Conservation (phyloP, 2,888 invertebrate genomes). For the Thereva nobilitata region DNA sequence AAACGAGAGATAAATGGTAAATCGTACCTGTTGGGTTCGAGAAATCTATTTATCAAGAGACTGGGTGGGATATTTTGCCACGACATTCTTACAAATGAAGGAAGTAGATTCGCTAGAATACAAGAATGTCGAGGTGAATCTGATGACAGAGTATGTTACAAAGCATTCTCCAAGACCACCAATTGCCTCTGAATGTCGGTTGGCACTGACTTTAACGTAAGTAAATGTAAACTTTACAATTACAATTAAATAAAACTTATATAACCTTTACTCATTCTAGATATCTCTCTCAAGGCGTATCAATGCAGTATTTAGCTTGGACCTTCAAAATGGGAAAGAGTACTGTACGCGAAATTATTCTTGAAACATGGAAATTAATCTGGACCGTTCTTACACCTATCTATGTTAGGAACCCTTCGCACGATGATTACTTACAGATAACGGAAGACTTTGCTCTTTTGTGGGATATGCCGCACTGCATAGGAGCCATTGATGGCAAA, state of each 20-base stretch:
- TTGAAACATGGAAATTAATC: slow-evolving; percentile 13
- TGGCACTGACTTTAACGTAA: slow-evolving; percentile 15
- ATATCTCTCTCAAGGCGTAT: slow-evolving; percentile 3
- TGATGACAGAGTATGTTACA: slow-evolving; percentile 11
- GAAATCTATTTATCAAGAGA: not conserved
- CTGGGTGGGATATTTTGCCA: slow-evolving; percentile 12
- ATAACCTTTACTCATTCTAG: not conserved
- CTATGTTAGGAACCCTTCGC: not conserved
- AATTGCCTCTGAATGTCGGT: slow-evolving; percentile 21
- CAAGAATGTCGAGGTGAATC: slow-evolving; percentile 21
- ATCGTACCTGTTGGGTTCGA: too few species aligned
- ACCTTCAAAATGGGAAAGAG: slow-evolving; percentile 9
- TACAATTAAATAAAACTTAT: too few species aligned
- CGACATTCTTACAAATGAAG: slow-evolving; percentile 12
- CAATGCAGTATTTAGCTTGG: not conserved
- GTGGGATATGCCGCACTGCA: slow-evolving; percentile 45
- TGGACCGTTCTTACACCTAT: slow-evolving; percentile 12
- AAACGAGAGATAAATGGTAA: too few species aligned
- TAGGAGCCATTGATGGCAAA: slow-evolving; percentile 39
- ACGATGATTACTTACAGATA: slow-evolving; percentile 6
- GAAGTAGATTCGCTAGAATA: slow-evolving; percentile 10
- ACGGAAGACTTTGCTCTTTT: slow-evolving; percentile 38
- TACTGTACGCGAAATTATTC: not conserved
- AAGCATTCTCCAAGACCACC: slow-evolving; percentile 11
- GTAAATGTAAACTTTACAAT: not conserved